Conservation (phyloP, 1,140 invertebrate species). For the Hyposmocoma kahamanoa region DNA sequence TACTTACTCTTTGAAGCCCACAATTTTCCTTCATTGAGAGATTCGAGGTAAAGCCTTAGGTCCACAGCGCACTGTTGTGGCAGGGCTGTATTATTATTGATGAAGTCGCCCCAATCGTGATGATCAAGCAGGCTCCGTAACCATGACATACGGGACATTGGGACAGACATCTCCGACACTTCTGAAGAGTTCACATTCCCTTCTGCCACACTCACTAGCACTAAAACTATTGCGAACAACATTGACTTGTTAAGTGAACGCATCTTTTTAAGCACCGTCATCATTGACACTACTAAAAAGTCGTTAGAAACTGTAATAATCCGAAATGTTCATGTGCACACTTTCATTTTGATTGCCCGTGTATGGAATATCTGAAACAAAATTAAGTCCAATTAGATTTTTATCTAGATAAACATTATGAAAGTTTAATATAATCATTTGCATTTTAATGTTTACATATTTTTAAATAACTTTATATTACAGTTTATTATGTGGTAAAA, state of each 20-base stretch:
- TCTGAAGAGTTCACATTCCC: conserved; percentile 45
- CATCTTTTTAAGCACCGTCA: no score
- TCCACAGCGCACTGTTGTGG: conserved; percentile 71
- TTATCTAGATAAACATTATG: no score
- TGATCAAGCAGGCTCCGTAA: conserved; percentile 78
- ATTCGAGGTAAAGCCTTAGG: conserved; percentile 74
- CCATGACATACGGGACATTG: conserved; percentile 75
- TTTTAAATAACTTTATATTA: no score
- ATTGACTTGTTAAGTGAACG: conserved; percentile 22
- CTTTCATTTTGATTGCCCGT: no score
- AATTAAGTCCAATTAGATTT: no score
- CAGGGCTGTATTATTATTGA: conserved; percentile 56
- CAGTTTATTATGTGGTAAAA: no score
- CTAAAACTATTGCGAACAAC: conserved; percentile 39
- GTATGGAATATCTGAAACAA: no score
- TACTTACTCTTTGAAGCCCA: conserved; percentile 84
- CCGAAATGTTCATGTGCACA: no score
- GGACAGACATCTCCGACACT: conserved; percentile 6
- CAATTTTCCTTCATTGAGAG: conserved; percentile 74
- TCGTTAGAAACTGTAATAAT: no score
- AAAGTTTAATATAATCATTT: no score
- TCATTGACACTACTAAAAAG: no score
- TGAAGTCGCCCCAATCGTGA: conserved; percentile 73
- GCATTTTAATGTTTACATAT: no score
- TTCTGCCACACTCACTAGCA: conserved; percentile 57